Evolutionary conservation across 2,888 invertebrate species (phyloP).

Genomic region (Cryptus armator): DNA sequence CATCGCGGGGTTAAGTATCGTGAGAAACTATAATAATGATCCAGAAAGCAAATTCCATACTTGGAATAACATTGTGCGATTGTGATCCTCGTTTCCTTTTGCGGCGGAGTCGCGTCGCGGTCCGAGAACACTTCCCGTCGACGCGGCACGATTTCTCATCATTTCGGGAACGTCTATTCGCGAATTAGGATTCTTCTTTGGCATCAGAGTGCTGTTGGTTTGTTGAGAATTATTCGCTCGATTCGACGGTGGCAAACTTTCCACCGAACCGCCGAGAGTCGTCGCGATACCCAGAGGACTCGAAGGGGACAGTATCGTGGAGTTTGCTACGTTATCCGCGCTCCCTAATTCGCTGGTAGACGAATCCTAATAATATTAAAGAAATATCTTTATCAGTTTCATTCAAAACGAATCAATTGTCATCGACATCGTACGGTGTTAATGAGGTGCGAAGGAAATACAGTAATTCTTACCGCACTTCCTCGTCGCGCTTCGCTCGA

Average conservation of each 20-base stretch:
- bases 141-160: conserved; percentile 85
- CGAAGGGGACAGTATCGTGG: conserved; percentile 81
- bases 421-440: neutral
- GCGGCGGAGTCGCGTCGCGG: conserved; percentile 79
- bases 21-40: neutral
- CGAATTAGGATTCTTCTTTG: conserved; percentile 73
- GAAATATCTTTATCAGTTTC: conserved; percentile 23
- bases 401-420: neutral
- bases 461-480: conserved; percentile 77
- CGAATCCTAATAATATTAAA: conserved; percentile 77
- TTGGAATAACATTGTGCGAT: conserved; percentile 97
- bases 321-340: conserved; percentile 82
- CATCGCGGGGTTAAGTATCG: neutral
- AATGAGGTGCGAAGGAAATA: conserved; percentile 53
- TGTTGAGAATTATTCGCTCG: conserved; percentile 74
- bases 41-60: conserved; percentile 83
- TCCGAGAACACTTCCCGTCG: conserved; percentile 84
- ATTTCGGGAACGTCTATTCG: conserved; percentile 81
- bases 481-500: conserved; percentile 78
- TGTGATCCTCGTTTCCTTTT: conserved; percentile 88
- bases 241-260: conserved; percentile 77
- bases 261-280: conserved; percentile 79
- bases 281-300: conserved; percentile 75
- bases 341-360: conserved; percentile 81
- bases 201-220: conserved; percentile 63